Base-by-base conservation (phyloP, 2,113 vertebrate genomes). In the Eulemur rufifrons region DNA sequence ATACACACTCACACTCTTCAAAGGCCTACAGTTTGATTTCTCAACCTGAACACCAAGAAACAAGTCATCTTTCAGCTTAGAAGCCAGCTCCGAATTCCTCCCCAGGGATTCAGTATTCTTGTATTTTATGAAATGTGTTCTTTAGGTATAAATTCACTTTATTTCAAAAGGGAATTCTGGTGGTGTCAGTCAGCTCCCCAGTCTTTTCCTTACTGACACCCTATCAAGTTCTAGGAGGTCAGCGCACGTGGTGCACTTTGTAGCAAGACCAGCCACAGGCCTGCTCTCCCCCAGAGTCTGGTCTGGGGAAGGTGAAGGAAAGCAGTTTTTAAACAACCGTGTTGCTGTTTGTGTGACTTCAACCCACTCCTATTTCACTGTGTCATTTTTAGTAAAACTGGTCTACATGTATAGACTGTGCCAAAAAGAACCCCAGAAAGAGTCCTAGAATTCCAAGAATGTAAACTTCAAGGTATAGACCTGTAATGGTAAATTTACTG, bases 381-480 rank as follows among this genome's bases (percentile, higher is more conserved):
- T 12, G 54, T 91, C 47, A 39, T 93, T 94, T 89, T 87, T 66
- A 86, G 52, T 84, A 59, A 71, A 81, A 68, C 29, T 64, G n/a
- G 54, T 61, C 61, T 97, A 39, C 83, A 34, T 87, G 69, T 77
- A 91, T 84, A 93, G 74, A 66, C 94, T 50, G 3, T 89, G 15
- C 63, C 81, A 63, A 68, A 89, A 86, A 89, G 52, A 94, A 92
- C 34, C 45, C 64, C 73, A 97, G 88, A 85, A 96, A 96, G 88
- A 97, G 78, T 74, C 47, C 77, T 89, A 97, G 83, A 96, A 94
- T 97, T 96, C 71, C 89, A 97, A 94, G 94, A 97, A 96, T 95
- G 80, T 93, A 91, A 95, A 87, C 83, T 89, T 94, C 85, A 92
- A 73, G 94, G 37, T 78, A 29, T 63, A 71, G 64, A n/a, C 71